Evolutionary conservation across 1,140 invertebrate species (phyloP), one percentile per base, ranked within the genome.

Genomic region (Melitaea cinxia): DNA sequence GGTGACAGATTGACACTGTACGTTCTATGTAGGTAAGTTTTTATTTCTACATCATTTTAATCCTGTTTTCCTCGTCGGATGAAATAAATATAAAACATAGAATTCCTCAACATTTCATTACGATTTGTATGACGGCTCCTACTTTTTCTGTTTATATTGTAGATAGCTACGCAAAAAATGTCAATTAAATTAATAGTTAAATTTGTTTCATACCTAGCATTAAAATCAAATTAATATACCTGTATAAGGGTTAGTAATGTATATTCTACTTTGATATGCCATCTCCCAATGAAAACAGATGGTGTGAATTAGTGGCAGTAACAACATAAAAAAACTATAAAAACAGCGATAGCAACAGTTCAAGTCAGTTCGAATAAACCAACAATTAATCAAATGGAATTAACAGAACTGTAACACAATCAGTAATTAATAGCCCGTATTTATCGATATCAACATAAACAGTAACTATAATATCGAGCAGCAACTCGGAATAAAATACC

Each of bases 401-500:
- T 86, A 85, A 88, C 83, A 82, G 71, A 86, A 86, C 73, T 82
- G 78, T 83, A 85, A 71, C 80, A 86, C 79, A 84, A 78, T 82
- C 70, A 81, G 76, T 85, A 89, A 89, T 89, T 89, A 89, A 89
- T 85, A 81, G 81, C 69, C 73, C 76, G 73, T 85, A 85, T 88
- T 86, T 82, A 85, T 87, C 79, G 76, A 61, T 61, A 69, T 77
- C 71, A 79, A 70, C 80, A 85, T 86, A 87, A 89, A 88, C 86
- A 73, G 70, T 80, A 78, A 81, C 77, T 75, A 60, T 45, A 82
- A 77, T 83, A 87, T 83, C 75, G 83, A 77, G 42, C 42, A 59
- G 53, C 70, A 77, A 78, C 73, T 77, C 76, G 70, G 75, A 88
- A 87, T 83, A 82, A 87, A 89, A 86, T 78, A 81, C 72, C 70